Conservation (phyloP, 2,888 invertebrate genomes). For the Pheosia gnoma region DNA sequence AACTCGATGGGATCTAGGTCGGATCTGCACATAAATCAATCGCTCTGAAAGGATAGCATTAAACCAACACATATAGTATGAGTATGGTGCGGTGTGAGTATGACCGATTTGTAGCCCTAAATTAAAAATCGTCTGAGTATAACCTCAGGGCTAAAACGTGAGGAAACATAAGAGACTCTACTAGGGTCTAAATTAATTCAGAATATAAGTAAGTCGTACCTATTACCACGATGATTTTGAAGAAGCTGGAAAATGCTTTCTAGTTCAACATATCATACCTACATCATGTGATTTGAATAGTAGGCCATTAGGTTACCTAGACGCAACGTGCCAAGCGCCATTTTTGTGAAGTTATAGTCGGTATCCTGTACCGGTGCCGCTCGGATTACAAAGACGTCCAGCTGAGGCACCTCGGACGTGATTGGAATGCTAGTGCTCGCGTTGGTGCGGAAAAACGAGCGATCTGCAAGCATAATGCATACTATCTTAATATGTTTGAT, state of each 20-base stretch:
- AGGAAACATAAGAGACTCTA: not conserved
- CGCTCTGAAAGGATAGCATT: slow-evolving; percentile 37
- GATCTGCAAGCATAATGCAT: slow-evolving; percentile 38
- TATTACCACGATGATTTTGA: no score
- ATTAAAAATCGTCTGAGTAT: slow-evolving; percentile 15
- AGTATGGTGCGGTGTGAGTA: slow-evolving; percentile 18
- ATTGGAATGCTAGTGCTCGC: slow-evolving; percentile 45
- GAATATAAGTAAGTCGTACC: no score
- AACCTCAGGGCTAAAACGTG: not conserved
- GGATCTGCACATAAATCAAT: slow-evolving; percentile 50
- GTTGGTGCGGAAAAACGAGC: slow-evolving; percentile 25
- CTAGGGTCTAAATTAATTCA: not conserved
- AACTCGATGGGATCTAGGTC: slow-evolving; percentile 49
- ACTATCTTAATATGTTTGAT: slow-evolving; percentile 25
- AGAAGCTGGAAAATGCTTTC: no score
- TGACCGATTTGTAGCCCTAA: slow-evolving; percentile 24
- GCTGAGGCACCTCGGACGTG: slow-evolving; percentile 61
- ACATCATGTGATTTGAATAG: slow-evolving; percentile 23
- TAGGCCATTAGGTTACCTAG: slow-evolving; percentile 66
- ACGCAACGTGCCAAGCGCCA: slow-evolving; percentile 51
- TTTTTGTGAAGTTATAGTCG: slow-evolving; percentile 62
- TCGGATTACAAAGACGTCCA: slow-evolving; percentile 67
- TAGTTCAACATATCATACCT: not conserved
- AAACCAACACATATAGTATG: slow-evolving; percentile 38
- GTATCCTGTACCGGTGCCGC: slow-evolving; percentile 63